Base-by-base conservation (phyloP, 2,113 vertebrate genomes). In the Morone saxatilis region DNA sequence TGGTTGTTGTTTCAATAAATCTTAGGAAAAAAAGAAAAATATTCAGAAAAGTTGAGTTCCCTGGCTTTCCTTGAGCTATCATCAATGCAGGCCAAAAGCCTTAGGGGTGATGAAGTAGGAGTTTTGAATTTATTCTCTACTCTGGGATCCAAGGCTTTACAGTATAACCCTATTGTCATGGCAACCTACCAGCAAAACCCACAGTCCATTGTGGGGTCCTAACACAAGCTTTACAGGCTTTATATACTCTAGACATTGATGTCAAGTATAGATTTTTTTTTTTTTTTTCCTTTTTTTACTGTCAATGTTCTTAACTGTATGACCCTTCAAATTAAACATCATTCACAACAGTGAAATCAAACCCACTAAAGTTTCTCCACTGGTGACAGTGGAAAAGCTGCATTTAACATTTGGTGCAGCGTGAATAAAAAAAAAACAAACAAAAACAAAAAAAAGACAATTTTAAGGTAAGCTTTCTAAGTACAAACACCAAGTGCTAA, bases 401-500 rank as follows among this genome's bases (percentile, higher is more conserved):
- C 77, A 77, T 77, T 80, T 75, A 71, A 89, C 71, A 81, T 86
- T 79, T 84, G 84, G 79, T 0, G 81, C 75, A 91, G 88, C 83
- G 41, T 41, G 61, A 80, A 12, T 51, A 36, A 47, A 47, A 59
- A 71, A 19, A 77, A 69, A 63, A 79, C 63, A 22, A 69, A 73
- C 65, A 47, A 65, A n/a, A 38, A 51, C 1, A 79, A 41, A 14
- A 17, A 88, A 63, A 62, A 56, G 11, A 83, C 45, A 83, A 74
- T 75, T 84, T 86, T 57, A 89, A 81, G 69, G 84, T 87, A 86
- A 89, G 80, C 71, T 73, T 85, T 88, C 91, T 91, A 94, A 76
- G 93, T 88, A 93, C 84, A 92, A 91, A 90, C 87, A 93, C 78
- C 92, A 91, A 94, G 86, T 94, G 92, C 94, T 93, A 94, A 94